Base-by-base conservation (phyloP, 2,888 invertebrate genomes). In the Phrixothrix hirtus region DNA sequence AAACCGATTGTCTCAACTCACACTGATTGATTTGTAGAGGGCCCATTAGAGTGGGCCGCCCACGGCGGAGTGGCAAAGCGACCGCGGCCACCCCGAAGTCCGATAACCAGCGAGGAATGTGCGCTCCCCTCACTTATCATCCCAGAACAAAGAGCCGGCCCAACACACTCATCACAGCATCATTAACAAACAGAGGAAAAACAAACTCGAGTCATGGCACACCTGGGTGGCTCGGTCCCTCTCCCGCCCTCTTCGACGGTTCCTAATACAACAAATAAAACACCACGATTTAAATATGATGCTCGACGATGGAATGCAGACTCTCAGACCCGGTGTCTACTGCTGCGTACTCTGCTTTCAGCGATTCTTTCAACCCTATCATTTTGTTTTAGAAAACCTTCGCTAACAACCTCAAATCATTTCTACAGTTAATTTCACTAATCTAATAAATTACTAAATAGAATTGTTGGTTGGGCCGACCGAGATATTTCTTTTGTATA, bases 121-220 rank as follows among this genome's bases (percentile, higher is more conserved):
- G 66, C 66, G 59, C 58, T 58, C 58, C 61, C 65, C 65, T 63
- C 65, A 59, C 61, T 65, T 62, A 62, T 63, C 61, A 62, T 64
- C 61, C 57, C 61, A 58, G 62, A 63, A 64, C 63, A 64, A 65
- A 65, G 66, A 62, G 64, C 63, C 61, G 60, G 62, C 65, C 63
- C 61, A 63, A 70, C 68, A 68, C 73, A 73, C 75, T 72, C 75
- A 74, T 74, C 74, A 71, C 72, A 66, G 68, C 71, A 73, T 73
- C 74, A 74, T 75, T 74, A 75, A 75, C 73, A 74, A 73, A 74
- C 74, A 73, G 71, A 71, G 73, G 73, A 73, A 73, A 73, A 74
- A 73, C 73, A 73, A 73, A 72, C 73, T 70, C 69, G 58, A 62
- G 66, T 68, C 66, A 69, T 68, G 70, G 72, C 67, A 71, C 74